phyloP scores from a whole-genome alignment of 1,140 invertebrate species.

The Brachionus manjavacas region DNA sequence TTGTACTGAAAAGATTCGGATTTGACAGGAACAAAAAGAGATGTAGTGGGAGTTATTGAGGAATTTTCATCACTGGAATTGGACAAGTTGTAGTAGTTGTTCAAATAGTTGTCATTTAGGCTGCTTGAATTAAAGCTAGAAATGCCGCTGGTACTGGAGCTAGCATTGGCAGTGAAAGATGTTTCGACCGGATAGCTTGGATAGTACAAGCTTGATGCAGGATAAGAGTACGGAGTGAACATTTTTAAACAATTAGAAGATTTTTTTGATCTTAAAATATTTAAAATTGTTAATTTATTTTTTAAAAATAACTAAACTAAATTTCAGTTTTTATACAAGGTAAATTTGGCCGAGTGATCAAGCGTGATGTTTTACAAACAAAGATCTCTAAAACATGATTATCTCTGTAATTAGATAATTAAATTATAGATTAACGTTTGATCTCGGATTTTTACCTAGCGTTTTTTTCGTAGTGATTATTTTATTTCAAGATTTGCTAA shows the following conservation, averaged over 20 bases:
- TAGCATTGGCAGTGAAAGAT: background rate
- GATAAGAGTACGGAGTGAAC: background rate
- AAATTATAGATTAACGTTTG: slow-evolving; percentile 35
- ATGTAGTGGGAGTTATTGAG: background rate
- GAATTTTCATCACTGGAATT: background rate
- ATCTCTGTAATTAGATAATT: slow-evolving; percentile 37
- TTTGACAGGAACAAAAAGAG: background rate
- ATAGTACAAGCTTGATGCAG: background rate
- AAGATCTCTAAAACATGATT: slow-evolving; percentile 32
- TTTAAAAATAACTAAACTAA: slow-evolving; percentile 15
- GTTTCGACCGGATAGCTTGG: background rate
- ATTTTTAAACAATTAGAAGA: background rate
- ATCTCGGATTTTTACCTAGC: background rate
- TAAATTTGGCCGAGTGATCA: background rate
- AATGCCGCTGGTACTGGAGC: slow-evolving; percentile 1
- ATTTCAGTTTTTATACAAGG: background rate
- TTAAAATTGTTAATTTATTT: background rate
- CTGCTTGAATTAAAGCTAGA: slow-evolving; percentile 3
- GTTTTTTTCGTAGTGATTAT: slow-evolving; percentile 27
- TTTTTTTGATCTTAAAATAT: background rate
- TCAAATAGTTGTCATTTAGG: background rate
- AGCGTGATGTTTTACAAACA: background rate
- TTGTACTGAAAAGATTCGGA: background rate
- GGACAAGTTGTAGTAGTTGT: background rate
- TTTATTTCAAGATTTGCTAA: slow-evolving; percentile 33